phyloP scores from a whole-genome alignment of 2,797 vertebrate genomes.

The Pseudomugil gertrudae region DNA sequence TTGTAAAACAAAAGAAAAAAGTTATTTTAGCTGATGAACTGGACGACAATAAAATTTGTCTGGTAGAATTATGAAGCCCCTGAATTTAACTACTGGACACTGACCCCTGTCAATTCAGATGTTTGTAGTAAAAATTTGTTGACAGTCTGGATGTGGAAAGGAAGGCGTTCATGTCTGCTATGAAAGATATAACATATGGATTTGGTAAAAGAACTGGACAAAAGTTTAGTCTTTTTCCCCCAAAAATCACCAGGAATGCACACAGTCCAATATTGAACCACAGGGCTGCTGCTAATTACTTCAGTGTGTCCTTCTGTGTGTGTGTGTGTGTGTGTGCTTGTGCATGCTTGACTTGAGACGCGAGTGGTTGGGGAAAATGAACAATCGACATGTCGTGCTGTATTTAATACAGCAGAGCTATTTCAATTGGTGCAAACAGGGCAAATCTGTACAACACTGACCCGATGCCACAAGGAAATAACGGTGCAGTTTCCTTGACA shows the following conservation, averaged over 20 bases:
- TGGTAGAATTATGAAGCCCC: slow-evolving; percentile 11
- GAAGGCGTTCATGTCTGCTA: slow-evolving; percentile 42
- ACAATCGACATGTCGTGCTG: slow-evolving; percentile 56
- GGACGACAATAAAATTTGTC: slow-evolving; percentile 18
- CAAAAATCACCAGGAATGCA: slow-evolving; percentile 72
- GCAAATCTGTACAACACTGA: slow-evolving; percentile 14
- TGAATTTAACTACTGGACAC: slow-evolving; percentile 25
- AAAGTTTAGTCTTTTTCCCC: slow-evolving; percentile 68
- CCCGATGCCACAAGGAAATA: slow-evolving; percentile 41
- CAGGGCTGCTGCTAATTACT: slow-evolving; percentile 81
- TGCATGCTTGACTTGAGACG: slow-evolving; percentile 48
- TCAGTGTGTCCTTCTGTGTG: slow-evolving; percentile 68
- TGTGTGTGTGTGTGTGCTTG: slow-evolving; percentile 25
- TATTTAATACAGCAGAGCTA: slow-evolving; percentile 48
- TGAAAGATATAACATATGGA: slow-evolving; percentile 66
- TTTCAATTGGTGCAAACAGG: slow-evolving; percentile 18
- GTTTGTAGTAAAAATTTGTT: slow-evolving; percentile 59
- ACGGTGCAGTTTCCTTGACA: slow-evolving; percentile 23
- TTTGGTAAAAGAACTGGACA: slow-evolving; percentile 54
- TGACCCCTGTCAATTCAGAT: slow-evolving; percentile 31
- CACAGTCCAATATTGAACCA: slow-evolving; percentile 74
- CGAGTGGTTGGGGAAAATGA: slow-evolving; percentile 65
- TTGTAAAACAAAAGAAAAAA: background rate
- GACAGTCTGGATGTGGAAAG: slow-evolving; percentile 56
- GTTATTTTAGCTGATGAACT: slow-evolving; percentile 27